These are phyloP conservation scores for Nasua narica DNA, from an alignment of 2,797 vertebrate species.

Conservation along the genomic window DNA sequence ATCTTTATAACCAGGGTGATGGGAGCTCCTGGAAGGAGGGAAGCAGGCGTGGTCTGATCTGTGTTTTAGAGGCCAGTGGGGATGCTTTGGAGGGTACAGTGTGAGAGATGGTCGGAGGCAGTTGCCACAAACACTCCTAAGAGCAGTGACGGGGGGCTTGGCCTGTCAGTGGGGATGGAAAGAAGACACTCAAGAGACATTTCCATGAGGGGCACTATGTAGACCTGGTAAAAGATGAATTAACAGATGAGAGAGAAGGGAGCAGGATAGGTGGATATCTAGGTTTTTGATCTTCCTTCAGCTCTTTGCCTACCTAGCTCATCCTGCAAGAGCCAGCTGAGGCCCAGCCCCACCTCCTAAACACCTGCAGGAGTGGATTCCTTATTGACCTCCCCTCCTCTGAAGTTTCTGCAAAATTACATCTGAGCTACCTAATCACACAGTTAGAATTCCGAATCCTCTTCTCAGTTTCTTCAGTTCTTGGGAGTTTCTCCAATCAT, in stretches of 20 bases:
- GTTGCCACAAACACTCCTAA: not conserved
- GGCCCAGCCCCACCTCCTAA: not conserved
- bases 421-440: not conserved
- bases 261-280: accelerated
- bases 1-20: not conserved
- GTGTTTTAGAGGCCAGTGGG: not conserved
- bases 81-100: not conserved
- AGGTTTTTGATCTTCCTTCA: not conserved
- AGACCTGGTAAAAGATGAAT: not conserved
- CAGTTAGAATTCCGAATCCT: not conserved
- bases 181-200: not conserved
- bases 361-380: not conserved
- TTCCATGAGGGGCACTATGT: not conserved
- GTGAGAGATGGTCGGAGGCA: not conserved
- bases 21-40: not conserved
- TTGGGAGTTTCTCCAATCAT: not conserved
- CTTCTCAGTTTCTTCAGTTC: not conserved
- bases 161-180: not conserved
- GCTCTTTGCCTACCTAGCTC: not conserved
- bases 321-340: not conserved
- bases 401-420: not conserved
- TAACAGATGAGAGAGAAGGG: not conserved
- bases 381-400: not conserved
- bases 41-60: not conserved
- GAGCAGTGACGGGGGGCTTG: not conserved